These are phyloP conservation scores for Herpailurus yagouaroundi DNA, from an alignment of 2,113 vertebrate species.

Conservation along the genomic window DNA sequence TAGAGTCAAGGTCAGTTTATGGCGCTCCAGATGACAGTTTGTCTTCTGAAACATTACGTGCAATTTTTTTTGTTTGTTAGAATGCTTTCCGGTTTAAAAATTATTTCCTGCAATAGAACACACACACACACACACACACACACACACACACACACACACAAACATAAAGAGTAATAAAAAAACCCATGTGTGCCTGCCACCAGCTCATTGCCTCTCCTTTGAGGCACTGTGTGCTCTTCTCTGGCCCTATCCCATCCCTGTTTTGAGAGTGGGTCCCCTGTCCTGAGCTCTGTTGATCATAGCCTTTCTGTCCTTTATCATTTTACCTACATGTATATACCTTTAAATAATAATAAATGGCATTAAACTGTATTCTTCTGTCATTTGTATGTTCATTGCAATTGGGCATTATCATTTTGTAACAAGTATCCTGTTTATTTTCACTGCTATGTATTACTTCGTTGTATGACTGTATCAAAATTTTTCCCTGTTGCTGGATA, in stretches of 20 bases:
- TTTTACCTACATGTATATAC: slow-evolving; percentile 23
- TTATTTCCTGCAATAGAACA: background rate
- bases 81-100: background rate
- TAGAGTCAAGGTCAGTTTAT: background rate
- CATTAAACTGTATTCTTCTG: background rate
- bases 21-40: background rate
- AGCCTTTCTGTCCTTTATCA: background rate
- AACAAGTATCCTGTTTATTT: slow-evolving; percentile 4
- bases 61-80: background rate
- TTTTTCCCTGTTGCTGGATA: background rate
- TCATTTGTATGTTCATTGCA: background rate
- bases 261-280: background rate
- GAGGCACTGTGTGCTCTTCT: background rate
- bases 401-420: background rate
- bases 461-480: background rate
- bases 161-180: background rate
- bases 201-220: background rate
- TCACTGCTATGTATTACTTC: background rate
- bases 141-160: background rate
- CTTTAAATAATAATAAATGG: slow-evolving; percentile 57
- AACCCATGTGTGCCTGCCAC: background rate
- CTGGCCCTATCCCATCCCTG: accelerated
- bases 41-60: background rate
- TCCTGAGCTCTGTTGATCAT: background rate
- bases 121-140: background rate